Percentiles rank a stretch among this genome's conserved stretches.
Evolutionary conservation across 2,797 vertebrate genomes (phyloP).

Genomic region (Botia kubotai): DNA sequence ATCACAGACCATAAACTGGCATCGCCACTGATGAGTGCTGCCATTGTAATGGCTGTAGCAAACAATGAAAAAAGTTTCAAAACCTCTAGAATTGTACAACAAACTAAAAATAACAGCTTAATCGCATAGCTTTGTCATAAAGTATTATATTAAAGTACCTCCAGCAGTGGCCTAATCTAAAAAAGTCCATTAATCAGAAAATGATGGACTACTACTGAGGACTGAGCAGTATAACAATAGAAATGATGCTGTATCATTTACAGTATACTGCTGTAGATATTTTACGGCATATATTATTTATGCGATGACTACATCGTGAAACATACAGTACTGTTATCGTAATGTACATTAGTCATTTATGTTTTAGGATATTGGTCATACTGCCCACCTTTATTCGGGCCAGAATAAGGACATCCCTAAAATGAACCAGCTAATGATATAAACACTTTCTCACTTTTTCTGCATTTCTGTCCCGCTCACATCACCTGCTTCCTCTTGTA

Average conservation of each 20-base stretch:
- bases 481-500: slow-evolving; percentile 73
- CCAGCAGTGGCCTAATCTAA: no score
- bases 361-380: neutral
- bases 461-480: neutral
- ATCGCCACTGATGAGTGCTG: neutral
- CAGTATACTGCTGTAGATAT: no score
- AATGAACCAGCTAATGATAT: neutral
- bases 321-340: neutral
- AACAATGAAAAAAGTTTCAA: neutral
- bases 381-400: slow-evolving; percentile 1
- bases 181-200: no score
- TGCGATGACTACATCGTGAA: neutral
- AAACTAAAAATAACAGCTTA: no score
- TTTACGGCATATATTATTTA: no score
- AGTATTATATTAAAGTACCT: no score
- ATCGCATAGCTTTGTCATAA: no score
- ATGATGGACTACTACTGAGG: neutral
- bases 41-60: neutral
- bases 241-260: no score
- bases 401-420: slow-evolving; percentile 57
- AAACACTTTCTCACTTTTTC: slow-evolving; percentile 58
- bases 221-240: no score
- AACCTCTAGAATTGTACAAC: no score
- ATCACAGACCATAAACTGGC: neutral
- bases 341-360: neutral